Evolutionary conservation across 2,113 vertebrate species (phyloP), one percentile per base, ranked within the genome.

Genomic region (Coreoperca whiteheadi): DNA sequence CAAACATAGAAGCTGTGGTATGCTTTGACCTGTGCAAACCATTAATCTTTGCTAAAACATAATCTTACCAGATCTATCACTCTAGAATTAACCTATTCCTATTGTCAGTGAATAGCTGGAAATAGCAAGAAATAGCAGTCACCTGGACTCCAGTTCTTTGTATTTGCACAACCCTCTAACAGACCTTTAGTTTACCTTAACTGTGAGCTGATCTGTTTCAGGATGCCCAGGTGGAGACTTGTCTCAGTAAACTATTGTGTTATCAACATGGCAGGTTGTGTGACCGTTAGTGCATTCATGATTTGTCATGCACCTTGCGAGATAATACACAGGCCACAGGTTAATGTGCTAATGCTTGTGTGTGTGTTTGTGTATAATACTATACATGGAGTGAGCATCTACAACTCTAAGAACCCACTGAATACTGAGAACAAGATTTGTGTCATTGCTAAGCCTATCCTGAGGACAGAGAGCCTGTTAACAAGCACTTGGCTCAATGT

Each of bases 391-490:
- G 63, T 28, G 54, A 88, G 75, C 39, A 48, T 89, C 41, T 68
- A n/a, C 3, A 16, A 21, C 60, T 63, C 32, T 32, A 77, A 70
- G 23, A 75, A 69, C 51, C 82, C 59, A 11, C n/a, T n/a, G 46
- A 50, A 82, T 39, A 46, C 61, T 21, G 8, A 65, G 69, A 81
- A 21, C 7, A 74, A 30, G 48, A 83, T 81, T 20, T 39, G 20
- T 56, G 74, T 79, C 61, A 56, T 18, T 67, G 74, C 81, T 77
- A 66, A 89, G 76, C 78, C 68, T 76, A 0, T 83, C 83, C 81
- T 78, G 50, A 34, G 64, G 83, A 69, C 28, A 71, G 69, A 81
- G 21, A 51, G 72, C 21, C 30, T 74, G 71, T 57, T 84, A 57
- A 72, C 59, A 51, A 72, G 70, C 2, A 21, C 80, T 79, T 53